Conservation (phyloP, 2,888 invertebrate genomes). For the Craniophora ligustri region DNA sequence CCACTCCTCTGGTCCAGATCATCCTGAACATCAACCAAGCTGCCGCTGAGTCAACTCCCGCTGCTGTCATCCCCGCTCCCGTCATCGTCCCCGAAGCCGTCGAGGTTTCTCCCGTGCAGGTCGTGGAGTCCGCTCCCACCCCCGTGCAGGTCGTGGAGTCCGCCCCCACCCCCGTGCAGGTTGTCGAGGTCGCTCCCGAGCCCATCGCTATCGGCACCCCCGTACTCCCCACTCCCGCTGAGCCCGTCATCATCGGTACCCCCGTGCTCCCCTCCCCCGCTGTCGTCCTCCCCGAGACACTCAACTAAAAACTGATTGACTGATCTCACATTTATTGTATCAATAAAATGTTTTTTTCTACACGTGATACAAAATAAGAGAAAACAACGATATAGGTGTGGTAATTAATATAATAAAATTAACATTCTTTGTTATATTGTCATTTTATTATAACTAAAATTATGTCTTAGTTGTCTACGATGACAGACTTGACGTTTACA, state of each 20-base stretch:
- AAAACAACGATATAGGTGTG: too few relatives aligned
- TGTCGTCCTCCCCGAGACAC: conserved; percentile 48
- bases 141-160: conserved; percentile 46
- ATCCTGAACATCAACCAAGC: conserved; percentile 61
- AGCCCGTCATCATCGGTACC: conserved; percentile 27
- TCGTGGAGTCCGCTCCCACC: conserved; percentile 22
- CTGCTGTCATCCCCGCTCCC: conserved; percentile 11
- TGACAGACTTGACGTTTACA: too few relatives aligned
- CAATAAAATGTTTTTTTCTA: conserved; percentile 22
- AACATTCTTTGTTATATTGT: too few relatives aligned
- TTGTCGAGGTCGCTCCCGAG: conserved; percentile 34
- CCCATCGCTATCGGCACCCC: conserved; percentile 31
- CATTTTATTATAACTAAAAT: too few relatives aligned
- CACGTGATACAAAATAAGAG: conserved; percentile 2
- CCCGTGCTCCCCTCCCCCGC: conserved; percentile 51
- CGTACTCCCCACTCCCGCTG: conserved; percentile 13
- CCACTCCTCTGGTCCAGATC: conserved; percentile 60
- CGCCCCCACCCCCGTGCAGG: conserved; percentile 44
- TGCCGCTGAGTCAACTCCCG: conserved; percentile 35
- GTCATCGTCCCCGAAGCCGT: conserved; percentile 28
- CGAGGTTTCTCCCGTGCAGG: conserved; percentile 7
- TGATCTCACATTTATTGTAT: conserved; percentile 9
- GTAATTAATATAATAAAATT: too few relatives aligned
- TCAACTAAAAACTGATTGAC: not conserved
- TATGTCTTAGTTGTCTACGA: too few relatives aligned